phyloP scores from a whole-genome alignment of 1,140 invertebrate species.

The Drosophila ercepeae region DNA sequence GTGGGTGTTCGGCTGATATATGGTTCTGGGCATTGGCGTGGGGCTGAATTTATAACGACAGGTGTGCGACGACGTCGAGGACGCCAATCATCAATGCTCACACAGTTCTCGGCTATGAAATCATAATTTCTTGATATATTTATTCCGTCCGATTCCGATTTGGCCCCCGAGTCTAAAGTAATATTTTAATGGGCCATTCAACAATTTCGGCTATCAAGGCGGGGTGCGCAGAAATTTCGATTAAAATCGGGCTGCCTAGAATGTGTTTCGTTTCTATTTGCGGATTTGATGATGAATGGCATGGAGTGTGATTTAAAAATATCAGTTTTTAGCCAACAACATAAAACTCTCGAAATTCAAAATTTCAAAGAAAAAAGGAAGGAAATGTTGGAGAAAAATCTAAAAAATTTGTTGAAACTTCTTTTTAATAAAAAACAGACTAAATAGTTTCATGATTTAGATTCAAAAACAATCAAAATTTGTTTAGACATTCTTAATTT shows the following conservation, averaged over 20 bases:
- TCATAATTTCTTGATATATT: conserved; percentile 35
- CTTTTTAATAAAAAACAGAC: background rate
- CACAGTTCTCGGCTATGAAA: conserved; percentile 29
- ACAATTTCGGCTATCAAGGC: conserved; percentile 32
- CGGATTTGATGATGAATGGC: conserved; percentile 32
- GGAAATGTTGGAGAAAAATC: too few species aligned
- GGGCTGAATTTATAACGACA: conserved; percentile 72
- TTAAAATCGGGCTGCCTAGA: conserved; percentile 4
- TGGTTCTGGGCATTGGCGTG: conserved; percentile 37
- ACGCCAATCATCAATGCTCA: conserved; percentile 39
- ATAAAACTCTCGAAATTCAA: background rate
- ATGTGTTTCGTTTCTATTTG: conserved; percentile 28
- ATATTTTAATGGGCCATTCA: conserved; percentile 45
- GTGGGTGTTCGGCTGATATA: conserved; percentile 47
- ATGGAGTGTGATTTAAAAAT: conserved; percentile 7
- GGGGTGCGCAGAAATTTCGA: conserved; percentile 5
- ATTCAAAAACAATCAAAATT: too few species aligned
- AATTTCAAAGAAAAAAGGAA: too few species aligned
- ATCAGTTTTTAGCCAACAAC: background rate
- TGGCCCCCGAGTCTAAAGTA: conserved; percentile 30
- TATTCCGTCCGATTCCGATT: conserved; percentile 32
- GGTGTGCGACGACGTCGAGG: conserved; percentile 48
- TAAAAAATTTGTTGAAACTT: too few species aligned
- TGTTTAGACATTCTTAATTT: too few species aligned
- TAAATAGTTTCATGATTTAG: background rate